A percentile compares a stretch with the other conserved stretches of the same genome.
These are phyloP conservation scores for Exephanes ischioxanthus DNA, from an alignment of 2,888 invertebrate genomes.

Conservation along the genomic window DNA sequence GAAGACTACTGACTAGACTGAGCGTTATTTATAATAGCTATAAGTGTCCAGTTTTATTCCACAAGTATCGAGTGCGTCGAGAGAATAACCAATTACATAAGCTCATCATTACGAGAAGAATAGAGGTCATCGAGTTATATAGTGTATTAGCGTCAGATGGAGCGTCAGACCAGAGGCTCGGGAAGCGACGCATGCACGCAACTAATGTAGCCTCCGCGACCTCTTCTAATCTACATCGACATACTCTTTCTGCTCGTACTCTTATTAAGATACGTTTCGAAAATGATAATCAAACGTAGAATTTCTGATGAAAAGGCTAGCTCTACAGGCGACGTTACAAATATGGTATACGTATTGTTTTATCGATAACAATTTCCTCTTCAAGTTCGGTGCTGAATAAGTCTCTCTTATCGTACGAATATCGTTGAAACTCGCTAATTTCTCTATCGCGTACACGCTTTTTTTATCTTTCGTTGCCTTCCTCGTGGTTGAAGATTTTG, in stretches of 20 bases:
- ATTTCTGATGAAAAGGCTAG: neutral
- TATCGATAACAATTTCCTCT: neutral
- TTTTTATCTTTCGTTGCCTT: neutral
- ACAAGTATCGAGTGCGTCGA: constrained; percentile 33
- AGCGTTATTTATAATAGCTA: constrained; percentile 17
- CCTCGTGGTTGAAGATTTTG: no score
- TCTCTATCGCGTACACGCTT: neutral
- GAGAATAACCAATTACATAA: constrained; percentile 50
- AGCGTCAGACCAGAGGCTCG: constrained; percentile 7
- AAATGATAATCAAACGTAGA: neutral
- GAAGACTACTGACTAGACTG: neutral
- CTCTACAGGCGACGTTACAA: neutral
- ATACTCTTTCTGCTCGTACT: neutral
- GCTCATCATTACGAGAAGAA: constrained; percentile 54
- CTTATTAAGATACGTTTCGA: neutral
- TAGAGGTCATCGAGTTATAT: constrained; percentile 33
- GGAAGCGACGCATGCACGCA: constrained; percentile 11
- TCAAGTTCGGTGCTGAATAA: neutral
- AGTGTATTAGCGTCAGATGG: constrained; percentile 20
- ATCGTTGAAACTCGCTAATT: neutral
- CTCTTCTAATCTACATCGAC: constrained; percentile 41
- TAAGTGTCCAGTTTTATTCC: constrained; percentile 40
- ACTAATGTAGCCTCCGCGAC: constrained; percentile 39
- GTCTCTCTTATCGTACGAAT: no score
- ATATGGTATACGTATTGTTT: neutral